phyloP scores from a whole-genome alignment of 2,888 invertebrate genomes.

The Drosophila paranaensis region DNA sequence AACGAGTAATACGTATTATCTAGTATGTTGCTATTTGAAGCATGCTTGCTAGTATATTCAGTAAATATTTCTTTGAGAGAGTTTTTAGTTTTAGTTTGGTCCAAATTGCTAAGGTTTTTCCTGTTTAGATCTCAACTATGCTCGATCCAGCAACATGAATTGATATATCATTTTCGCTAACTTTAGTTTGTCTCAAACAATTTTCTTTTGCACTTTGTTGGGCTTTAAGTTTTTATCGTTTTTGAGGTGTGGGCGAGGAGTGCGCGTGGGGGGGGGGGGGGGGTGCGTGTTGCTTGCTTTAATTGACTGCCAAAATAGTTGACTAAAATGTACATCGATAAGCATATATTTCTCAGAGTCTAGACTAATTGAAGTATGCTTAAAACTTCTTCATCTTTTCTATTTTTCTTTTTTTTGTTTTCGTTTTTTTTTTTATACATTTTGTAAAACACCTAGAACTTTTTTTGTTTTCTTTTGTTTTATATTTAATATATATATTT shows the following conservation, averaged over 20 bases:
- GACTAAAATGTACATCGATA: slow-evolving; percentile 63
- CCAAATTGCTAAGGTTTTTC: slow-evolving; percentile 64
- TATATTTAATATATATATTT: neutral
- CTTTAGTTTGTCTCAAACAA: slow-evolving; percentile 11
- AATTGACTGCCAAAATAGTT: slow-evolving; percentile 75
- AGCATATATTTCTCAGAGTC: slow-evolving; percentile 28
- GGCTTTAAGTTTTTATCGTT: slow-evolving; percentile 4
- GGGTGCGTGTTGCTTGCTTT: slow-evolving; percentile 26
- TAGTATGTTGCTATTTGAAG: slow-evolving; percentile 16
- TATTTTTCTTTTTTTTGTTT: slow-evolving; percentile 4
- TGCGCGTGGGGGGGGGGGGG: neutral
- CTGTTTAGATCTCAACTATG: neutral
- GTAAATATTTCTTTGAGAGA: slow-evolving; percentile 16
- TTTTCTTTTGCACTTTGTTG: slow-evolving; percentile 26
- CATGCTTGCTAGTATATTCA: slow-evolving; percentile 13
- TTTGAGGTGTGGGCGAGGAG: slow-evolving; percentile 4
- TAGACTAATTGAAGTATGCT: slow-evolving; percentile 61
- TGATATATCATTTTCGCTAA: neutral
- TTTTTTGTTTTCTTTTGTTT: slow-evolving; percentile 11
- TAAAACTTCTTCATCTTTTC: slow-evolving; percentile 42
- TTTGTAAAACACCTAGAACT: slow-evolving; percentile 74
- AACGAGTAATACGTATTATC: slow-evolving; percentile 12
- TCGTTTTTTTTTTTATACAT: slow-evolving; percentile 46
- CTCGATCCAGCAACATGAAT: slow-evolving; percentile 1
- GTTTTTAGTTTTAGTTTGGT: slow-evolving; percentile 55